Base-by-base conservation (phyloP, 2,888 invertebrate species). In the Pinctada fucata region DNA sequence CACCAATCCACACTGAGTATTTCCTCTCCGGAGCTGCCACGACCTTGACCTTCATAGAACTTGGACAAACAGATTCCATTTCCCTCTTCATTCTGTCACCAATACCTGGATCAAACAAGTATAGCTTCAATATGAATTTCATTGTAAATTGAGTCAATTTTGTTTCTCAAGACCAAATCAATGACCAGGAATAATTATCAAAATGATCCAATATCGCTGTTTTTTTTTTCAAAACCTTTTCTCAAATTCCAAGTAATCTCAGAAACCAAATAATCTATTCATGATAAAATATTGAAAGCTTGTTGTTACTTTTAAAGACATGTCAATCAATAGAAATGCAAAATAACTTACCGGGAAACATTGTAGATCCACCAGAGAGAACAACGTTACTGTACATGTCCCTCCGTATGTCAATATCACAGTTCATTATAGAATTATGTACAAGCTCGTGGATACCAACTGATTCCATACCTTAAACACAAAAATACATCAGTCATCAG, bases 351-450 rank as follows among this genome's bases (percentile, higher is more conserved):
- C 79, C 79, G 84, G 97, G 97, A 94, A 97, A 98, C 97, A 98
- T 97, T 93, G 97, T 97, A 94, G 97, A 97, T 91, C 97, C 97
- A 85, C 97, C 97, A 83, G 97, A 97, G 89, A 97, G 94, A 93
- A 93, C 97, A 87, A 96, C 90, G 81, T 89, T 90, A 76, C 84
- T 81, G 78, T 88, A 89, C 74, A 91, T 81, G 79, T 91, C 90
- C 78, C 87, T 88, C 78, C 90, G 80, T 79, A 89, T 89, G 80
- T 91, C 91, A 65, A 90, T 85, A 75, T 91, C 90, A 84, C 88
- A 89, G 73, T 87, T 87, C 89, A 88, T 88, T 69, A 91, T 87
- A 71, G 87, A 87, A 83, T 90, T 90, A 79, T 89, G 87, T 2
- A 90, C 79, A 67, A 88, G 86, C 79, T 91, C 91, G 77, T 90